Evolutionary conservation across 2,113 vertebrate genomes (phyloP).

Genomic region (Rhinogobius similis): DNA sequence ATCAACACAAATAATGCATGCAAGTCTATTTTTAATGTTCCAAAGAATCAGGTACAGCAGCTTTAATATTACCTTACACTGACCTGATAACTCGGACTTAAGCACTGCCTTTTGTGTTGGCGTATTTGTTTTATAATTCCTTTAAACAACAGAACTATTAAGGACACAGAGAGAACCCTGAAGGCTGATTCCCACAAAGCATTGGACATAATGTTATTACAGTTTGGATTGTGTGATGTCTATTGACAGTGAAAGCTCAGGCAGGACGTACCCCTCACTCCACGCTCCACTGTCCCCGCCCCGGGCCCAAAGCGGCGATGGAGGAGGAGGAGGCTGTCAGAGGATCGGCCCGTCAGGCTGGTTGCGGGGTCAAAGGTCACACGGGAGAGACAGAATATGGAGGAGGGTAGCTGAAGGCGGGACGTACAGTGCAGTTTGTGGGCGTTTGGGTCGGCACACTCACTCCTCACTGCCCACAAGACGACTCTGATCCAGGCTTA

Average conservation of each 20-base stretch:
- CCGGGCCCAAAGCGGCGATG: conserved; percentile 22
- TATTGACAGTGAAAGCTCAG: conserved; percentile 42
- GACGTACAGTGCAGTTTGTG: conserved; percentile 31
- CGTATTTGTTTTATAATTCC: no score
- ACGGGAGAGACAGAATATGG: conserved; percentile 29
- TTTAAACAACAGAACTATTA: no score
- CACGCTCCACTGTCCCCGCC: conserved; percentile 52
- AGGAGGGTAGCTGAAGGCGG: conserved; percentile 29
- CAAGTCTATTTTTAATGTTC: no score
- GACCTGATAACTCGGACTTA: no score
- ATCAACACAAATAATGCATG: no score
- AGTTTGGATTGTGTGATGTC: conserved; percentile 30
- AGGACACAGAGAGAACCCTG: background rate
- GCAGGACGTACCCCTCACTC: conserved; percentile 41
- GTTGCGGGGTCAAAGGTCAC: conserved; percentile 51
- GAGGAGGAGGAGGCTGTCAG: conserved; percentile 52
- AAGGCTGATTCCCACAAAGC: background rate
- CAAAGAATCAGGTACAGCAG: no score
- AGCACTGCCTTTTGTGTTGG: no score
- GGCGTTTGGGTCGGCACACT: conserved; percentile 18
- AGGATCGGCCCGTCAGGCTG: conserved; percentile 30
- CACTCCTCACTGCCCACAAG: conserved; percentile 28
- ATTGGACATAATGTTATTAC: conserved; percentile 19
- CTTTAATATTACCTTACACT: no score
- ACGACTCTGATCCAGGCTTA: conserved; percentile 42